Evolutionary conservation across 1,140 invertebrate genomes (phyloP).

Genomic region (Nilaparvata lugens): DNA sequence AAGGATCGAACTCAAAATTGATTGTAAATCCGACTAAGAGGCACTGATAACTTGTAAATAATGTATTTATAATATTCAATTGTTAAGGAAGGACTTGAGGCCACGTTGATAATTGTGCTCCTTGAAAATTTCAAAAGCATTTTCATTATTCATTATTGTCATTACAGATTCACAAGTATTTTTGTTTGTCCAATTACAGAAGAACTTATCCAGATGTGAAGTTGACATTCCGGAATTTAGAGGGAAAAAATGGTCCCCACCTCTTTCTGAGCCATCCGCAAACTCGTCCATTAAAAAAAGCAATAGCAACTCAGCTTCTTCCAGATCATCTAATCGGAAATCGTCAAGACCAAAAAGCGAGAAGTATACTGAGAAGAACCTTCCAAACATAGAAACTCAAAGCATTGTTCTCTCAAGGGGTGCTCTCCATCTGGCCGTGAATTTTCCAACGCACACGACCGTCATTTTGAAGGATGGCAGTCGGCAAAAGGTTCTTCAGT

Average conservation of each 20-base stretch:
- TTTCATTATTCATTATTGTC: no score
- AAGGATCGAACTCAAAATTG: no score
- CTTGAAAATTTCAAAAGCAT: no score
- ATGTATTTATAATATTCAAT: no score
- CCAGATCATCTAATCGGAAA: no score
- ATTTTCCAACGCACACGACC: slow-evolving; percentile 32
- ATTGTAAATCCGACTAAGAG: no score
- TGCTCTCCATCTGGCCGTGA: slow-evolving; percentile 31
- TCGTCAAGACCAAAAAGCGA: no score
- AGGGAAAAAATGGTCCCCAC: slow-evolving; percentile 6
- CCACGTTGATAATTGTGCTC: no score
- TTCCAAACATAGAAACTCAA: slow-evolving; percentile 23
- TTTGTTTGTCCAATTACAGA: background rate
- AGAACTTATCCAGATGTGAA: slow-evolving; percentile 3
- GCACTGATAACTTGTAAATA: no score
- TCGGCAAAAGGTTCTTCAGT: slow-evolving; percentile 15
- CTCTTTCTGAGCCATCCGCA: background rate
- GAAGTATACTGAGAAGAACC: background rate
- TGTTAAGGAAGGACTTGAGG: no score
- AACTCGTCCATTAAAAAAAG: no score
- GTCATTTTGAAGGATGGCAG: slow-evolving; percentile 29
- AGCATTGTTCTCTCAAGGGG: slow-evolving; percentile 30
- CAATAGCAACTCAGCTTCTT: no score
- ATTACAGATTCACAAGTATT: background rate
- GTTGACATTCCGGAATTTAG: slow-evolving; percentile 8